Percentiles rank a stretch among this genome's conserved stretches.
Conservation (phyloP, 1,140 invertebrate species). For the Pseudomyrmex concolor region DNA sequence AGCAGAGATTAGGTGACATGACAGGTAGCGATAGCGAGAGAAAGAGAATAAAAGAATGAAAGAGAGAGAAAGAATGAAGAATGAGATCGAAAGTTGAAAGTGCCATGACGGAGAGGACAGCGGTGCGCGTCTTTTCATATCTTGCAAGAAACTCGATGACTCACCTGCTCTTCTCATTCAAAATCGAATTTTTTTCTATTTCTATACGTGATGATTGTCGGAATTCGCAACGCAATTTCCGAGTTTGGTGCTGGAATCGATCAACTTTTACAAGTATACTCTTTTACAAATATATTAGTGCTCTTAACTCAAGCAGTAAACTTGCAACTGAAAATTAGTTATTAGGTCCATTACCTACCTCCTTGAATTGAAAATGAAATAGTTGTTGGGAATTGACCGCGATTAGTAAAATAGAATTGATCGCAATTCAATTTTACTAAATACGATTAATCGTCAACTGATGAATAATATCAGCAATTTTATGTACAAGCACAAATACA, state of each 20-base stretch:
- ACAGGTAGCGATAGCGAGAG: slow-evolving; percentile 9
- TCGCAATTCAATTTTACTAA: no score
- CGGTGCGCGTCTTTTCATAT: slow-evolving; percentile 58
- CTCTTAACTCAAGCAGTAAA: background rate
- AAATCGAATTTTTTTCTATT: slow-evolving; percentile 47
- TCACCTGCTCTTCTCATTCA: slow-evolving; percentile 60
- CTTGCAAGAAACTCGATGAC: slow-evolving; percentile 59
- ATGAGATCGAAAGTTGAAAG: slow-evolving; percentile 29
- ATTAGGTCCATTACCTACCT: no score
- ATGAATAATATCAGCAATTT: no score
- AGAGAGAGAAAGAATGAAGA: background rate
- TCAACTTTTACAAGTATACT: slow-evolving; percentile 14
- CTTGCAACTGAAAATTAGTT: background rate
- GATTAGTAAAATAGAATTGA: no score
- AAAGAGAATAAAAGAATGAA: slow-evolving; percentile 23
- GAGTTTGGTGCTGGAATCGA: slow-evolving; percentile 24
- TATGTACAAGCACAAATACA: no score
- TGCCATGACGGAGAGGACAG: slow-evolving; percentile 66
- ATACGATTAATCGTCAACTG: no score
- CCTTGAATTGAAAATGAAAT: no score
- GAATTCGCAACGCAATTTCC: slow-evolving; percentile 38
- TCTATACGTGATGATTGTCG: slow-evolving; percentile 22
- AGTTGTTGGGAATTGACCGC: no score
- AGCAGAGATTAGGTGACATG: slow-evolving; percentile 35
- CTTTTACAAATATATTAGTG: background rate